Evolutionary conservation across 2,888 invertebrate genomes (phyloP).

Genomic region (Argynnis bischoffii): DNA sequence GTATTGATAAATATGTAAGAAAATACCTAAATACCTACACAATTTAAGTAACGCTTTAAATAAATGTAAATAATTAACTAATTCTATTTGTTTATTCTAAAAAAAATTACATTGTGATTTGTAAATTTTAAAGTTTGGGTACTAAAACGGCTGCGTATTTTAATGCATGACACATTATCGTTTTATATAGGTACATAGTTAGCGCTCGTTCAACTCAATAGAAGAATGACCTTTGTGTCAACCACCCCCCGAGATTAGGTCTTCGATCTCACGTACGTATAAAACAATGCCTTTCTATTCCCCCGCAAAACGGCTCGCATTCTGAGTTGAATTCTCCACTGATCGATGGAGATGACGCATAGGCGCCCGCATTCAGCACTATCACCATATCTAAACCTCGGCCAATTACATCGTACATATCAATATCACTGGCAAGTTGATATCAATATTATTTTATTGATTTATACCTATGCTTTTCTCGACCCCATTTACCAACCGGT

Average conservation of each 20-base stretch:
- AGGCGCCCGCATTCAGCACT: conserved; percentile 44
- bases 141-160: too few relatives aligned
- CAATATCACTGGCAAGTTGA: conserved; percentile 48
- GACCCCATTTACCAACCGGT: conserved; percentile 2
- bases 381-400: conserved; percentile 47
- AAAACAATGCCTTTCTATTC: conserved; percentile 23
- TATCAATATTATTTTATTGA: conserved; percentile 33
- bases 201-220: conserved; percentile 7
- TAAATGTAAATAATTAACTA: too few relatives aligned
- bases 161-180: background rate
- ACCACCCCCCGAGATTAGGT: conserved; percentile 24
- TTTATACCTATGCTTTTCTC: conserved; percentile 13
- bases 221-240: conserved; percentile 29
- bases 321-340: conserved; percentile 22
- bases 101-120: too few relatives aligned
- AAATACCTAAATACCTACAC: too few relatives aligned
- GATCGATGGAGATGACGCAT: conserved; percentile 62
- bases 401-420: conserved; percentile 53
- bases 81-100: too few relatives aligned
- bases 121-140: too few relatives aligned
- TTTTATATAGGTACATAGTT: background rate
- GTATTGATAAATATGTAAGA: too few relatives aligned
- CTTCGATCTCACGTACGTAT: conserved; percentile 24
- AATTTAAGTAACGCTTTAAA: too few relatives aligned
- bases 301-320: conserved; percentile 15